Percentiles rank a stretch among this genome's conserved stretches.
These are phyloP conservation scores for Meteorus colon DNA, from an alignment of 2,888 invertebrate genomes.

Conservation along the genomic window DNA sequence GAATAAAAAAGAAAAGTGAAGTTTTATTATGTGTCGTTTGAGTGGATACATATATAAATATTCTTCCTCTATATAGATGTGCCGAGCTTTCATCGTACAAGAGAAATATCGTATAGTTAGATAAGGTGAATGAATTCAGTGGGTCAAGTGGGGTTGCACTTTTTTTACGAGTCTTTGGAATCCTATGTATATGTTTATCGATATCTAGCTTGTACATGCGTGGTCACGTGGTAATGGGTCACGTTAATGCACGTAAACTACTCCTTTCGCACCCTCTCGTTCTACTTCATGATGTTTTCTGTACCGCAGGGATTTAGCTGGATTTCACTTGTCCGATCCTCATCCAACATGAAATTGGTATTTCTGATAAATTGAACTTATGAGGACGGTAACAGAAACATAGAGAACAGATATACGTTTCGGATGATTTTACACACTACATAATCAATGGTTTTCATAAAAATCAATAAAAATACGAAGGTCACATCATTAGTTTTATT, in stretches of 20 bases:
- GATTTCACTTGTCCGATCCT: conserved; percentile 31
- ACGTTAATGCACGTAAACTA: neutral
- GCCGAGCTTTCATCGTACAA: neutral
- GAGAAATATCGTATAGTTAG: neutral
- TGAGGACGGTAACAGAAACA: neutral
- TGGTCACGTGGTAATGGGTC: conserved; percentile 8
- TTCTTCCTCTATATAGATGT: neutral
- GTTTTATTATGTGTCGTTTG: neutral
- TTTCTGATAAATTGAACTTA: conserved; percentile 22
- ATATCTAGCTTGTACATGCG: neutral
- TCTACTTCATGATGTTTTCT: neutral
- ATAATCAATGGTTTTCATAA: no score
- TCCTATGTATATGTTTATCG: neutral
- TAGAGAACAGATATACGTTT: neutral
- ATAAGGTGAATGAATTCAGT: neutral
- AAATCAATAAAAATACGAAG: no score
- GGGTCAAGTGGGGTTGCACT: neutral
- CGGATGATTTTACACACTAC: neutral
- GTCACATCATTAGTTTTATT: no score
- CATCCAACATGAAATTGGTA: conserved; percentile 28
- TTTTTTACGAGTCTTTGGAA: neutral
- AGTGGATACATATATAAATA: neutral
- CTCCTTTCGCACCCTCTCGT: neutral
- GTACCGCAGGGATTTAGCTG: conserved; percentile 17
- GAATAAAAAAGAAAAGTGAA: neutral